Evolutionary conservation across 2,797 vertebrate species (phyloP).

Genomic region (Euthynnus affinis): DNA sequence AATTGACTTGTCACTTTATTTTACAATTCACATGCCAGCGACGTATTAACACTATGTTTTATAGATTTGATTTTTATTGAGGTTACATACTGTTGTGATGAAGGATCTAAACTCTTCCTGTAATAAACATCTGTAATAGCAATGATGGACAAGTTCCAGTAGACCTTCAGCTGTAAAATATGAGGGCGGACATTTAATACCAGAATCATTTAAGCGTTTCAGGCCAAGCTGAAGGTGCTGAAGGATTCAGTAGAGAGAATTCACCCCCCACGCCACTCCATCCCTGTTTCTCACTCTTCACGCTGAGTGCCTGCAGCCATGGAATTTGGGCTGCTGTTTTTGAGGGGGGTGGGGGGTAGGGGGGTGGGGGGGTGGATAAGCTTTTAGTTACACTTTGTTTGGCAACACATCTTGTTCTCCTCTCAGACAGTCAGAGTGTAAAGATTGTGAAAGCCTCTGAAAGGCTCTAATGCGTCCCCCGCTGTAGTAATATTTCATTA

Average conservation of each 20-base stretch:
- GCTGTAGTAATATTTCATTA: constrained; percentile 66
- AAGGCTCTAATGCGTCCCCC: constrained; percentile 59
- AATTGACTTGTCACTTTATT: constrained; percentile 41
- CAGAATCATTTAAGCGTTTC: constrained; percentile 61
- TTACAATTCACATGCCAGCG: constrained; percentile 32
- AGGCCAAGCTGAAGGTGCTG: constrained; percentile 61
- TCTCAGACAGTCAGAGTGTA: constrained; percentile 54
- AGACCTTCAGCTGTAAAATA: constrained; percentile 55
- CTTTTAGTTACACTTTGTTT: constrained; percentile 77
- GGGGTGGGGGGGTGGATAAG: constrained; percentile 32
- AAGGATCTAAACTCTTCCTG: constrained; percentile 52
- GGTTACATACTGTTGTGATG: constrained; percentile 36
- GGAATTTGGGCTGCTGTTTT: constrained; percentile 67
- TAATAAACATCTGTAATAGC: constrained; percentile 70
- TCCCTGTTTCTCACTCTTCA: constrained; percentile 47
- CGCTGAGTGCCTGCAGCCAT: constrained; percentile 56
- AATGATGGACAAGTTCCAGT: constrained; percentile 62
- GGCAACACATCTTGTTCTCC: constrained; percentile 70
- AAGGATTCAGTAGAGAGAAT: constrained; percentile 67
- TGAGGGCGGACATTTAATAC: constrained; percentile 63
- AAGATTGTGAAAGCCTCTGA: constrained; percentile 69
- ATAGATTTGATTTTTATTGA: constrained; percentile 55
- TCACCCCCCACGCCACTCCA: constrained; percentile 19
- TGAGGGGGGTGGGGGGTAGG: too few relatives aligned
- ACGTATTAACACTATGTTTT: constrained; percentile 56